Evolutionary conservation across 2,113 vertebrate genomes (phyloP), one percentile per base, ranked within the genome.

Genomic region (Tylochromis polylepis): DNA sequence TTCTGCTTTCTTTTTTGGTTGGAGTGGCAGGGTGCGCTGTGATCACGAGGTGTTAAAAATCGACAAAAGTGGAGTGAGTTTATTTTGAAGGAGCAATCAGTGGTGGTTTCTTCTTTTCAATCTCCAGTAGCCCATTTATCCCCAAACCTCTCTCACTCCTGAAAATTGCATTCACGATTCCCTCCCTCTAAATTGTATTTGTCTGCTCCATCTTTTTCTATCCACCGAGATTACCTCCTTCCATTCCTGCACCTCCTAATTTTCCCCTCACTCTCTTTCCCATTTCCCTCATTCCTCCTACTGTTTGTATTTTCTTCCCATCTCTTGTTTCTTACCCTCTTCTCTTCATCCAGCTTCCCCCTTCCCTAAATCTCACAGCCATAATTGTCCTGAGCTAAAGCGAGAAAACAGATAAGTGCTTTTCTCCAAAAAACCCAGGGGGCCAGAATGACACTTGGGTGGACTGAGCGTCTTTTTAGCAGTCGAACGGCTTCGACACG

Each of bases 61-160:
- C 12, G 60, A 92, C 84, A 88, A 49, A 70, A 84, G 83, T 31
- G 38, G 80, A 91, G 51, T 59, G 36, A 16, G 24, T 84, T 88
- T 90, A 91, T 94, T 92, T 75, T 89, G 81, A 89, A 82, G 85
- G 87, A 84, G 59, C 87, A 92, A 87, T 84, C 79, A 58, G 55
- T 11, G 7, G 3, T 6, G 34, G 75, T 38, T 57, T 87, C 49
- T 87, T 72, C 41, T 59, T 84, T 90, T 75, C 85, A 85, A 82
- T 91, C 88, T 91, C 27, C 51, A 67, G 22, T 4, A 5, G 49
- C 20, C 89, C 53, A 87, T 82, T 87, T 81, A 77, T 88, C 84
- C 65, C 56, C 12, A 70, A 84, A 77, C 59, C 65, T 41, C 80
- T 86, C 65, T 14, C 82, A 38, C 83, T 41, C n/a, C 75, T 82